Evolutionary conservation across 2,113 vertebrate genomes (phyloP).

Genomic region (Lipophrys pholis): DNA sequence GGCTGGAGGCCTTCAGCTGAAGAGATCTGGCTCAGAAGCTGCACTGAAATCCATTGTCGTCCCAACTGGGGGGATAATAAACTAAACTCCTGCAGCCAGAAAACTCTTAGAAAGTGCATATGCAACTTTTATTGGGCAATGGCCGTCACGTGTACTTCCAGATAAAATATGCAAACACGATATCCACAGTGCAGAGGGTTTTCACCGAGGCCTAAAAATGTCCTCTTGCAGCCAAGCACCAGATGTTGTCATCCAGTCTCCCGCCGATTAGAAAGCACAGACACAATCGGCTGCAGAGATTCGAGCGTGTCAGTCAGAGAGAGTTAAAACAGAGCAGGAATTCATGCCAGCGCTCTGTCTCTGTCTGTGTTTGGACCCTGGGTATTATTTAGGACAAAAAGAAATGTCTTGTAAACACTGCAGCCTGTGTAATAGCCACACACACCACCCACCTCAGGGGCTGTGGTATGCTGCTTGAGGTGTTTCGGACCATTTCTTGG

Average conservation of each 20-base stretch:
- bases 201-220: conserved; percentile 54
- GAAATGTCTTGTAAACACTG: conserved; percentile 58
- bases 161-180: conserved; percentile 14
- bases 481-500: conserved; percentile 72
- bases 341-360: conserved; percentile 16
- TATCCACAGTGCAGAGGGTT: conserved; percentile 31
- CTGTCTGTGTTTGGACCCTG: conserved; percentile 12
- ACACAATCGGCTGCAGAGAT: conserved; percentile 45
- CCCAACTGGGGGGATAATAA: conserved; percentile 30
- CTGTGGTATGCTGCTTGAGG: conserved; percentile 55
- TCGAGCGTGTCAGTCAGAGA: conserved; percentile 33
- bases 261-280: conserved; percentile 74
- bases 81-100: conserved; percentile 32
- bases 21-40: conserved; percentile 37
- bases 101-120: conserved; percentile 33
- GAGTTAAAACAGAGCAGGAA: conserved; percentile 47
- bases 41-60: conserved; percentile 56
- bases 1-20: conserved; percentile 65
- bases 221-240: conserved; percentile 30
- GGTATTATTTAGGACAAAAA: conserved; percentile 57
- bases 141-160: conserved; percentile 18
- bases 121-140: neutral
- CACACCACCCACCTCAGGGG: conserved; percentile 45
- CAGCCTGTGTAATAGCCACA: conserved; percentile 10
- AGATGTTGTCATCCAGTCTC: conserved; percentile 62